A percentile compares a stretch with the other conserved stretches of the same genome.
These are phyloP conservation scores for Paramormyrops hopkinsi DNA, from an alignment of 2,797 vertebrate genomes.

Conservation along the genomic window DNA sequence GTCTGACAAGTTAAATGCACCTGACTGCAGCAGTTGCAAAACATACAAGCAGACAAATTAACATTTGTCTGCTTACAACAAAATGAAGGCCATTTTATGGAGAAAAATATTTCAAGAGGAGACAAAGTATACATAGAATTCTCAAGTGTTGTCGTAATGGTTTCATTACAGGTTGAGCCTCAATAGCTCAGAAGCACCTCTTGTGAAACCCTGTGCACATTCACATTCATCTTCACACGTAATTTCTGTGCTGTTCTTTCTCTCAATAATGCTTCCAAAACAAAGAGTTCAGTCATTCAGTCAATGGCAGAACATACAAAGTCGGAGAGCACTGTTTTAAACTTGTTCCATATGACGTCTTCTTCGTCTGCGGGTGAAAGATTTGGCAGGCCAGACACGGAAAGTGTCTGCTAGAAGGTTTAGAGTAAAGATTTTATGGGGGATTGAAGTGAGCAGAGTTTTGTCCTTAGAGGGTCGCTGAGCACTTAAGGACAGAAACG, in stretches of 20 bases:
- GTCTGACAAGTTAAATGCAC: background rate
- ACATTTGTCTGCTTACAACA: background rate
- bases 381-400: background rate
- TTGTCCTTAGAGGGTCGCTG: background rate
- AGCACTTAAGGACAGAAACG: background rate
- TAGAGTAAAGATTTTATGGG: background rate
- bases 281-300: background rate
- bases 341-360: background rate
- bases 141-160: background rate
- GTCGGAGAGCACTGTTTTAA: background rate
- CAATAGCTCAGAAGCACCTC: background rate
- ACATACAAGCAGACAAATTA: constrained; percentile 8
- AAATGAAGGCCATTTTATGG: constrained; percentile 16
- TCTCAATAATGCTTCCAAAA: background rate
- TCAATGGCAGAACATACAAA: background rate
- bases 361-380: background rate
- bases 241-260: background rate
- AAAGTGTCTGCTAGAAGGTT: background rate
- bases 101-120: constrained; percentile 1
- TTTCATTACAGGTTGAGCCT: background rate
- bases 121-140: background rate
- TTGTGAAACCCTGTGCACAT: background rate
- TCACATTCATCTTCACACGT: background rate
- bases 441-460: background rate
- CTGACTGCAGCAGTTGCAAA: constrained; percentile 9